phyloP scores from a whole-genome alignment of 2,113 vertebrate species.

The Atlantisia rogersi region DNA sequence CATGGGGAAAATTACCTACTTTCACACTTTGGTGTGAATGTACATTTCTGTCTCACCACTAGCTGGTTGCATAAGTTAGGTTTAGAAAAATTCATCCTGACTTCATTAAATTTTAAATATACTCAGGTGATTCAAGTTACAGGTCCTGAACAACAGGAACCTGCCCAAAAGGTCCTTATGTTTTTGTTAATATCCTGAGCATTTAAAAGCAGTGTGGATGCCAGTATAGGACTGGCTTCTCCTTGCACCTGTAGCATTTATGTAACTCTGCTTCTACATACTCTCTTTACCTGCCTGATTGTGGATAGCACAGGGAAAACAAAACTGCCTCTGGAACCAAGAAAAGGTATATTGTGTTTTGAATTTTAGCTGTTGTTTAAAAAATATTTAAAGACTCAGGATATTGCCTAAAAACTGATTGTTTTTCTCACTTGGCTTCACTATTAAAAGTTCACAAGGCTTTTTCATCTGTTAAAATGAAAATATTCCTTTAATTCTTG shows the following conservation, averaged over 20 bases:
- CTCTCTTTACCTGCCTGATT: not conserved
- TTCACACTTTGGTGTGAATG: not conserved
- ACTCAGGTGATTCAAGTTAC: not conserved
- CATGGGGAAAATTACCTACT: not conserved
- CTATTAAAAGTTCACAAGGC: not conserved
- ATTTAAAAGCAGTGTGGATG: not conserved
- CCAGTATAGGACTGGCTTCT: not conserved
- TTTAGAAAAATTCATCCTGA: not conserved
- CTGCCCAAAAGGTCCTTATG: not conserved
- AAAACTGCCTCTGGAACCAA: not conserved
- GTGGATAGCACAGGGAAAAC: not conserved
- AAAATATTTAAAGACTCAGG: not conserved
- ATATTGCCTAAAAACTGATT: not conserved
- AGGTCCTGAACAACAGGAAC: not conserved
- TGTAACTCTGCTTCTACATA: not conserved
- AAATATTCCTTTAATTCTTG: not conserved
- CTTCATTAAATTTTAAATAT: not conserved
- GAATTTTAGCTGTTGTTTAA: not conserved
- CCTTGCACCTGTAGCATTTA: not conserved
- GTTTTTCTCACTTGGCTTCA: not conserved
- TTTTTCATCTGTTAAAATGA: not conserved
- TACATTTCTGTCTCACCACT: not conserved
- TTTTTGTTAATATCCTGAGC: not conserved
- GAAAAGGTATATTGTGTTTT: not conserved
- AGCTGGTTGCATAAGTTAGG: not conserved